Percentiles rank a stretch among this genome's conserved stretches.
Evolutionary conservation across 1,140 invertebrate species (phyloP).

Genomic region (Leptoteleia sp.): DNA sequence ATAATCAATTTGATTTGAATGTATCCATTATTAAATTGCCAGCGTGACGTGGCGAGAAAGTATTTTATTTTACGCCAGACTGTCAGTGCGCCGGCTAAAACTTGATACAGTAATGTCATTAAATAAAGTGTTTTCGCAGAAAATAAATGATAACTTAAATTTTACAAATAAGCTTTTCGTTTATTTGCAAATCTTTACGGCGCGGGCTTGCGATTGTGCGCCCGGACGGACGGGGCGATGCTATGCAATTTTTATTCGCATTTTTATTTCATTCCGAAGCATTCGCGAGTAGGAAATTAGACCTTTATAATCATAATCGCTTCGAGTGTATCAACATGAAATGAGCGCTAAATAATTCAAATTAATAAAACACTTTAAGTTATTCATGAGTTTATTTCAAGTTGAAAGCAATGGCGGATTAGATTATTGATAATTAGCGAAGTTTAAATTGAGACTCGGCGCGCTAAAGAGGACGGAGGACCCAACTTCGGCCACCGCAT

Average conservation of each 20-base stretch:
- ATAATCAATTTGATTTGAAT: slow-evolving; percentile 61
- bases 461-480: not conserved
- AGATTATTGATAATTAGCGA: slow-evolving; percentile 14
- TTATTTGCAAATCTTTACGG: not conserved
- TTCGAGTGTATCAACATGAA: too few relatives aligned
- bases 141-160: slow-evolving; percentile 19
- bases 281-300: too few relatives aligned
- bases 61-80: slow-evolving; percentile 40
- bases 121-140: slow-evolving; percentile 22
- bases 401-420: not conserved
- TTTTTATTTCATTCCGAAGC: too few relatives aligned
- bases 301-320: too few relatives aligned
- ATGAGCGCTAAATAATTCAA: too few relatives aligned
- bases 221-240: too few relatives aligned
- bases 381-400: slow-evolving; percentile 14
- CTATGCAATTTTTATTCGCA: too few relatives aligned
- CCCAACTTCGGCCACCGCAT: slow-evolving; percentile 1
- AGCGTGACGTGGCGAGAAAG: slow-evolving; percentile 39
- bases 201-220: slow-evolving; percentile 1
- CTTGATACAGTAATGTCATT: slow-evolving; percentile 43
- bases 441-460: slow-evolving; percentile 5
- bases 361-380: not conserved
- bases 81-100: slow-evolving; percentile 35
- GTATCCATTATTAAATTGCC: slow-evolving; percentile 57
- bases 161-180: slow-evolving; percentile 10